Percentiles rank a stretch among this genome's conserved stretches.
These are phyloP conservation scores for Chamaea fasciata DNA, from an alignment of 2,113 vertebrate genomes.

Conservation along the genomic window DNA sequence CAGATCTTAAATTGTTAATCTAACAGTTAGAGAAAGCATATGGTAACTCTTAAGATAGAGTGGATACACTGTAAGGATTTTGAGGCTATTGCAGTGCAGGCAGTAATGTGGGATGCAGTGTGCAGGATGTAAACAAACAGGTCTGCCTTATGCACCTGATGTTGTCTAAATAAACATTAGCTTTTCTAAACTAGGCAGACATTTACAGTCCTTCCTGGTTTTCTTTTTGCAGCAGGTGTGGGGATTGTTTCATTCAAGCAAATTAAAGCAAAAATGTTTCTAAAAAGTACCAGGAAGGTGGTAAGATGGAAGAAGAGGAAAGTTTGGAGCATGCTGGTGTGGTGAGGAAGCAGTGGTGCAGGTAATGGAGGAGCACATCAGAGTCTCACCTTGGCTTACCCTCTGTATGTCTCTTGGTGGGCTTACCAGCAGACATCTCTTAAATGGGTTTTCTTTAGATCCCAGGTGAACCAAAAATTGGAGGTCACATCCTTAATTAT, in stretches of 20 bases:
- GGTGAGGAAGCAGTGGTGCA: background rate
- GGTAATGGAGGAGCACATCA: background rate
- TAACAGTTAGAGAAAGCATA: background rate
- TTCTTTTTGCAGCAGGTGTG: background rate
- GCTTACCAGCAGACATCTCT: background rate
- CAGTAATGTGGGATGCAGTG: background rate
- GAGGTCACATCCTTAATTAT: background rate
- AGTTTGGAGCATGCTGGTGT: background rate
- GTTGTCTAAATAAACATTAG: background rate
- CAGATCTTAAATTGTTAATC: background rate
- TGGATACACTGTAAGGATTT: background rate
- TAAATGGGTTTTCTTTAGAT: background rate
- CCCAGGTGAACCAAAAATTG: background rate
- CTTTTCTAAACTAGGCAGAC: background rate
- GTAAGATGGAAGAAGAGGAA: background rate
- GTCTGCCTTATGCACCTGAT: background rate
- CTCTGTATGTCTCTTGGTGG: background rate
- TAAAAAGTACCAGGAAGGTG: background rate
- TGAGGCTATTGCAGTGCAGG: background rate
- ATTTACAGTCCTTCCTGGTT: background rate
- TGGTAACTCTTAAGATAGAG: background rate
- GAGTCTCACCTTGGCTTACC: background rate
- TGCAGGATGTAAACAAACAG: background rate
- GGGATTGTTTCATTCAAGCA: background rate
- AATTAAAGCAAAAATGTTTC: background rate